These are phyloP conservation scores for Pristionchus mayeri DNA, from an alignment of 2,888 invertebrate species.

Conservation along the genomic window DNA sequence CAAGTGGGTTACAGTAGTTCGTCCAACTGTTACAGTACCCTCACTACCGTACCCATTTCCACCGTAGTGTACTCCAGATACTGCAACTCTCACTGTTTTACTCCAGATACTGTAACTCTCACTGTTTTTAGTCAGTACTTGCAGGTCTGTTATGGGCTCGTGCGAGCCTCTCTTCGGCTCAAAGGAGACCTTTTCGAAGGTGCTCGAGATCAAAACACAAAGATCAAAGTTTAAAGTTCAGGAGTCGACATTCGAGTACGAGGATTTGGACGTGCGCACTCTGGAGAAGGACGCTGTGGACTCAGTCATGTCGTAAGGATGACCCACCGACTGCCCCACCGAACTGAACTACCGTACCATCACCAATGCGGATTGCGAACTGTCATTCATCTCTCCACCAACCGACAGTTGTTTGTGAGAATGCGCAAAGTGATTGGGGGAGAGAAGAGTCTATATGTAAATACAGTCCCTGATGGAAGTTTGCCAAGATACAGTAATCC, in stretches of 20 bases:
- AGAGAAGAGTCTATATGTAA: no score
- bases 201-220: not conserved
- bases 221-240: not conserved
- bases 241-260: conserved; percentile 14
- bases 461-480: no score
- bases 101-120: not conserved
- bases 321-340: not conserved
- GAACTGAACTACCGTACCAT: not conserved
- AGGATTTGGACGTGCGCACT: not conserved
- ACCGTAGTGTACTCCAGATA: not conserved
- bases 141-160: not conserved
- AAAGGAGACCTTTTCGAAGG: not conserved
- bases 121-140: not conserved
- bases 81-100: not conserved
- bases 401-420: no score
- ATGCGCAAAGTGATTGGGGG: no score
- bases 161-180: not conserved
- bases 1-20: not conserved
- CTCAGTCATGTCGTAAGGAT: not conserved
- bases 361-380: no score
- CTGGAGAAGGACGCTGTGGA: conserved; percentile 18
- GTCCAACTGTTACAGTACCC: not conserved
- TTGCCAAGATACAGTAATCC: no score
- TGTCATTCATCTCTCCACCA: no score
- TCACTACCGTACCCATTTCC: not conserved